Evolutionary conservation across 2,797 vertebrate genomes (phyloP).

Genomic region (Cheirogaleus major): DNA sequence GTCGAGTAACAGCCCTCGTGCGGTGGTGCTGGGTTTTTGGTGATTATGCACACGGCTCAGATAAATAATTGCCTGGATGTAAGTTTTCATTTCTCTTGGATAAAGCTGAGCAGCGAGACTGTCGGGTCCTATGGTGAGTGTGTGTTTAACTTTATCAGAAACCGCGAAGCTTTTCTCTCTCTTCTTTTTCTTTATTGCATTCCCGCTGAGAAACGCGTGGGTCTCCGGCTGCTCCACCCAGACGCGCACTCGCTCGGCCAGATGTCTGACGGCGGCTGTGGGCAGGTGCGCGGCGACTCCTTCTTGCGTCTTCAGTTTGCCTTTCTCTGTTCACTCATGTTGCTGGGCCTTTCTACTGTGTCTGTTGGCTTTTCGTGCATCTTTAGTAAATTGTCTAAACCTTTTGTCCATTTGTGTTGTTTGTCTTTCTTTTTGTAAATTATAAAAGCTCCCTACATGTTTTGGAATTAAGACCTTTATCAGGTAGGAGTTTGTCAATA

Average conservation of each 20-base stretch:
- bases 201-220: not conserved
- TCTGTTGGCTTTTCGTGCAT: too few species aligned
- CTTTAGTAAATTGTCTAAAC: not conserved
- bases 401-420: not conserved
- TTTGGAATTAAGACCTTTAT: not conserved
- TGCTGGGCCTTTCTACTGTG: not conserved
- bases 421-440: not conserved
- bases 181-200: not conserved
- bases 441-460: not conserved
- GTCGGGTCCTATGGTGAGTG: too few species aligned
- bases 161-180: not conserved
- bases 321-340: not conserved
- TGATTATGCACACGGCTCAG: not conserved
- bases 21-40: too few species aligned
- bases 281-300: too few species aligned
- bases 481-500: not conserved
- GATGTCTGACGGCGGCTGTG: too few species aligned
- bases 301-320: not conserved
- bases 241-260: too few species aligned
- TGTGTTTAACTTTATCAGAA: not conserved
- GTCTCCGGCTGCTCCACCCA: not conserved
- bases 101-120: not conserved
- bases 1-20: too few species aligned
- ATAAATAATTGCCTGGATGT: not conserved
- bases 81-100: not conserved